phyloP scores from a whole-genome alignment of 2,113 vertebrate genomes.

The Clarias batrachus region DNA sequence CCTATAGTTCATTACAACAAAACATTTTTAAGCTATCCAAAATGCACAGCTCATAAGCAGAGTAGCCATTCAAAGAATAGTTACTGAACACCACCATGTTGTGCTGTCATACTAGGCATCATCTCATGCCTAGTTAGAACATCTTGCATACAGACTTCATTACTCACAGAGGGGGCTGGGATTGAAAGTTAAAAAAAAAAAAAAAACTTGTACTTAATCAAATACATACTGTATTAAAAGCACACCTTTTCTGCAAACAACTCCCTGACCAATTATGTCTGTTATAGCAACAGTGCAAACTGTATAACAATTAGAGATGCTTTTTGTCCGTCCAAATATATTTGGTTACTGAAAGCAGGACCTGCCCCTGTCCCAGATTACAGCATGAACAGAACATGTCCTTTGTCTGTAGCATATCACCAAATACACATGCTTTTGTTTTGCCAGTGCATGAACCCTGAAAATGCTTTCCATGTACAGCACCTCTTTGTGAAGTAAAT shows the following conservation, averaged over 20 bases:
- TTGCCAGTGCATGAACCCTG: too few species aligned
- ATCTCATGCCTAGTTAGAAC: neutral
- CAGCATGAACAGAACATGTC: too few species aligned
- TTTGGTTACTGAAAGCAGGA: too few species aligned
- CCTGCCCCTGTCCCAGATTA: too few species aligned
- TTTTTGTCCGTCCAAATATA: too few species aligned
- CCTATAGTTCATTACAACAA: neutral
- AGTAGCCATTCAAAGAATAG: neutral
- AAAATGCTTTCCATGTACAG: too few species aligned
- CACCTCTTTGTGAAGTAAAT: too few species aligned
- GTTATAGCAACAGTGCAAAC: neutral
- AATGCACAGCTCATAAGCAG: neutral
- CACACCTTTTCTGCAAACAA: neutral
- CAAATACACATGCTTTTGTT: too few species aligned
- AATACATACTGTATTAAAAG: neutral
- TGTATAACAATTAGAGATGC: neutral
- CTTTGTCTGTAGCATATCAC: too few species aligned
- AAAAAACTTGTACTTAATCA: neutral
- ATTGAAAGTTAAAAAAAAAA: neutral
- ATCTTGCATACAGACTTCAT: neutral
- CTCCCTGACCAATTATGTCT: neutral
- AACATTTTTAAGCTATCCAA: neutral
- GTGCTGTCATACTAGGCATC: neutral
- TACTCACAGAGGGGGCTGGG: neutral
- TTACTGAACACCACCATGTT: neutral